Evolutionary conservation across 2,888 invertebrate species (phyloP), one percentile per base, ranked within the genome.

Genomic region (Eurytoma californica): DNA sequence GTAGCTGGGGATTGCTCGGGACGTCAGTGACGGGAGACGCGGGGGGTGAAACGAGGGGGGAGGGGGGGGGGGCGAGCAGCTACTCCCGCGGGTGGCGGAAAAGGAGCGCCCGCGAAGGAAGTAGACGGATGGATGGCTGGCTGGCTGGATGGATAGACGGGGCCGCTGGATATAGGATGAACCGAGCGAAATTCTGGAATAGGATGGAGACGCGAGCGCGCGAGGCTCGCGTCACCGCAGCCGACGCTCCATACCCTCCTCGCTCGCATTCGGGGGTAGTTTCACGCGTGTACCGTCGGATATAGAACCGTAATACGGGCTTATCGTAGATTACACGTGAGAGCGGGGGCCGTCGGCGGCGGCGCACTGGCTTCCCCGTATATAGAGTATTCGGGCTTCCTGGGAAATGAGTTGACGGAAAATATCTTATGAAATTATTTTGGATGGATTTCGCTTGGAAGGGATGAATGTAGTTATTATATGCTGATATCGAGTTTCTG

Each of bases 281-380:
- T 81, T 68, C 72, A 58, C 70, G 75, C 72, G 61, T 75, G 75
- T 53, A 77, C 63, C 77, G 47, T 14, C 16, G 16, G 18, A 70
- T 79, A 55, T 49, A 77, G 63, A 65, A 20, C 55, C 73, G 73
- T 77, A 77, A 77, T 77, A 80, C 80, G 47, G 74, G 77, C 69
- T 80, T 80, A 80, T 74, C 80, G 70, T 55, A 80, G 80, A 80
- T 80, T 80, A 77, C 77, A 70, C 57, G 55, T 70, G 77, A 68
- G 53, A 60, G 39, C 3, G 55, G 28, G 28, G 53, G 72, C 28
- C 60, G 16, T 28, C 55, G 28, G 14, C 14, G 49, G 53, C 47
- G 53, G 47, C 57, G 55, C 57, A 30, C 14, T 14, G 49, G 60
- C 60, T 63, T 49, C 18, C 16, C 18, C 16, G 5, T 18, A 14